Evolutionary conservation across 2,888 invertebrate species (phyloP).

Genomic region (Odontocerum albicorne): DNA sequence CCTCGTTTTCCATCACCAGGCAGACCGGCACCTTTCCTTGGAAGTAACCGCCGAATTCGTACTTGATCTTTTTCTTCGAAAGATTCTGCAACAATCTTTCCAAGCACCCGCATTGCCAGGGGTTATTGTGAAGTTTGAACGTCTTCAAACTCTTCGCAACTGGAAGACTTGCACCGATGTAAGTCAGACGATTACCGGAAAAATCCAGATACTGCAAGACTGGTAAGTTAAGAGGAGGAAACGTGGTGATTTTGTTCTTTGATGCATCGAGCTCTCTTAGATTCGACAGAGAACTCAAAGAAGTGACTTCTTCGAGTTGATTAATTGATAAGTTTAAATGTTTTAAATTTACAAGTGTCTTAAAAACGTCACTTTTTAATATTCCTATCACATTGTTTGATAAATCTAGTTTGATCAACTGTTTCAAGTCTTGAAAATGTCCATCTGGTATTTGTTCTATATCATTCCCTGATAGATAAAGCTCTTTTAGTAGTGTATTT

Average conservation of each 20-base stretch:
- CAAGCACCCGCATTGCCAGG: constrained; percentile 30
- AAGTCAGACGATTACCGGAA: constrained; percentile 24
- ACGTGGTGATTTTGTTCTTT: constrained; percentile 17
- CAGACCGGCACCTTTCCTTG: constrained; percentile 28
- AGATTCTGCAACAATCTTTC: constrained; percentile 18
- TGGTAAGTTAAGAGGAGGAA: constrained; percentile 15
- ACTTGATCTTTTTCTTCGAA: constrained; percentile 10
- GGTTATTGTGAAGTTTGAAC: constrained; percentile 23
- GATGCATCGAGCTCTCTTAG: constrained; percentile 24
- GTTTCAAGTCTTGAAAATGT: constrained; percentile 18
- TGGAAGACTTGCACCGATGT: constrained; percentile 11
- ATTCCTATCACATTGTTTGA: constrained; percentile 19
- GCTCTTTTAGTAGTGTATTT: constrained; percentile 4
- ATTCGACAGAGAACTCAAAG: background rate
- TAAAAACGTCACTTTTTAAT: constrained; percentile 15
- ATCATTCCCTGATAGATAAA: constrained; percentile 21
- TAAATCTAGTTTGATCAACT: constrained; percentile 20
- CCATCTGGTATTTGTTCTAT: constrained; percentile 20
- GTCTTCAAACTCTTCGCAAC: constrained; percentile 16
- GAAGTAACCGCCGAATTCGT: constrained; percentile 16
- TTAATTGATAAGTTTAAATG: constrained; percentile 27
- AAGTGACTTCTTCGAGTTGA: constrained; percentile 9
- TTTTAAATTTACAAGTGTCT: constrained; percentile 1
- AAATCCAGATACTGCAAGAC: constrained; percentile 18
- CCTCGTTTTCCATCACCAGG: constrained; percentile 1